Percentiles rank a stretch among this genome's conserved stretches.
Conservation (phyloP, 2,113 vertebrate genomes). For the Murina feae region DNA sequence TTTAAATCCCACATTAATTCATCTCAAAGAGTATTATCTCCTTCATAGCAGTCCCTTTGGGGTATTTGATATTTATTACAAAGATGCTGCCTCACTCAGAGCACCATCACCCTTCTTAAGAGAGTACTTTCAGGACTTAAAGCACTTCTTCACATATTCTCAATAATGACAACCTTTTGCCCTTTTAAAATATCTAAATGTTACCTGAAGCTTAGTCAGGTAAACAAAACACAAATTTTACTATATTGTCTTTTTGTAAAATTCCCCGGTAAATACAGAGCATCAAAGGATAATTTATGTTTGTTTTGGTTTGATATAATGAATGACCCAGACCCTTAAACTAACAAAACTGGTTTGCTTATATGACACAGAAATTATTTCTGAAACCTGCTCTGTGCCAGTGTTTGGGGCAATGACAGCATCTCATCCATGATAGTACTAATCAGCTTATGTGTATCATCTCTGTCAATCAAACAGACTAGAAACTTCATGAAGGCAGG, state of each 20-base stretch:
- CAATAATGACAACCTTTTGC: not conserved
- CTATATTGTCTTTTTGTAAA: not conserved
- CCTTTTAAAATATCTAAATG: constrained; percentile 25
- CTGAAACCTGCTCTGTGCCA: not conserved
- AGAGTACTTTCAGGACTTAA: not conserved
- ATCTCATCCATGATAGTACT: accelerated
- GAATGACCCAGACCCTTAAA: not conserved
- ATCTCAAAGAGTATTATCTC: not conserved
- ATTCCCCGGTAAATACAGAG: not conserved
- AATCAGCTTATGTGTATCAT: too few species aligned
- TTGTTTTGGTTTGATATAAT: not conserved
- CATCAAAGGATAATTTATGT: not conserved
- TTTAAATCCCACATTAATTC: not conserved
- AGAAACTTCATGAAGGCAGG: not conserved
- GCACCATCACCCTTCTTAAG: not conserved
- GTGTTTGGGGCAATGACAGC: not conserved
- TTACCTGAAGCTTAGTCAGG: not conserved
- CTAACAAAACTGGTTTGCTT: not conserved
- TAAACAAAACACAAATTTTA: not conserved
- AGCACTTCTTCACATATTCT: not conserved
- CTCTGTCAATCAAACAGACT: not conserved
- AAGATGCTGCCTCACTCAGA: not conserved
- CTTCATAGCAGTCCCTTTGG: constrained; percentile 7
- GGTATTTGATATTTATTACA: constrained; percentile 33
- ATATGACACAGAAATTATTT: not conserved